Percentiles rank a stretch among this genome's conserved stretches.
Evolutionary conservation across 2,113 vertebrate species (phyloP).

Genomic region (human): DNA sequence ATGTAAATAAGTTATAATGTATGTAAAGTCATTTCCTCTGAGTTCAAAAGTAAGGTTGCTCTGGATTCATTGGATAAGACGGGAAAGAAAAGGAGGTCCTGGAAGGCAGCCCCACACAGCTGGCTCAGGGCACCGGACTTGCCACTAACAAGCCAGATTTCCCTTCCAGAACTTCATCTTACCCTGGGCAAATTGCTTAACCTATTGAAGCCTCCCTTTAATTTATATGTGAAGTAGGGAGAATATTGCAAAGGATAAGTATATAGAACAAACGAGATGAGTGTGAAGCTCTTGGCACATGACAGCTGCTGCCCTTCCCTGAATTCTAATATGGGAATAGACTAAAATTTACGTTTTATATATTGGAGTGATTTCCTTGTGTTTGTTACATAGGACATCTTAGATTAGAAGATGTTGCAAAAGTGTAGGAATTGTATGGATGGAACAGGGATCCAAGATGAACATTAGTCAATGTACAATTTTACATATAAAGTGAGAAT

Average conservation of each 20-base stretch:
- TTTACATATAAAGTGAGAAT: neutral
- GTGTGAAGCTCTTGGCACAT: neutral
- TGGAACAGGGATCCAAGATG: neutral
- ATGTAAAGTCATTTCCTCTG: neutral
- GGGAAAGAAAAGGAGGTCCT: neutral
- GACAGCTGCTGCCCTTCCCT: neutral
- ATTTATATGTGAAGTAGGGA: neutral
- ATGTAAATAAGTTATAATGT: neutral
- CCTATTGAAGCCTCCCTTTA: neutral
- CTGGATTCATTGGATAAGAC: neutral
- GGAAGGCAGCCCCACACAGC: neutral
- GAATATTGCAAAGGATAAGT: neutral
- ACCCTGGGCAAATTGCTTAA: neutral
- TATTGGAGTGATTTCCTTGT: neutral
- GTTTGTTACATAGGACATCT: neutral
- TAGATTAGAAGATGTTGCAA: neutral
- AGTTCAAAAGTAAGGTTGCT: neutral
- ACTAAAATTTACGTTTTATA: neutral
- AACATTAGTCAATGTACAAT: neutral
- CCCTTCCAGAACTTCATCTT: neutral
- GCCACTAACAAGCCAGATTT: neutral
- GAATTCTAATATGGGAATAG: neutral
- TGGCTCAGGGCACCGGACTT: neutral
- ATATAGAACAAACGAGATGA: neutral
- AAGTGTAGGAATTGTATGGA: neutral